phyloP scores from a whole-genome alignment of 1,140 invertebrate species.

The Vanessa atalanta region DNA sequence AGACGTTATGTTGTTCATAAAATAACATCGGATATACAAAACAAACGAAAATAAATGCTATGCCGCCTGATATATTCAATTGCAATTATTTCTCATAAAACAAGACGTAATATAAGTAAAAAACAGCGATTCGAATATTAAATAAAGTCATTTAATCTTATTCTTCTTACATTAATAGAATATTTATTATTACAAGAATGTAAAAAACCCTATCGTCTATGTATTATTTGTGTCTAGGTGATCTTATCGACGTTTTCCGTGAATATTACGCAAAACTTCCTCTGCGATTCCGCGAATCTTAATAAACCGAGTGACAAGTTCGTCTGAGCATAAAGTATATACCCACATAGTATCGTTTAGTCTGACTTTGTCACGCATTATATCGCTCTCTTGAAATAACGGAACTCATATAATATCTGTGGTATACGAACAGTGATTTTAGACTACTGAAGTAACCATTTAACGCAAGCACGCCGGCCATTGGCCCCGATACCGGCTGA shows the following conservation, averaged over 20 bases:
- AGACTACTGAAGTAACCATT: conserved; percentile 48
- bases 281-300: conserved; percentile 11
- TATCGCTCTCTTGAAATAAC: conserved; percentile 16
- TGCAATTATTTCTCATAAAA: not conserved
- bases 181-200: too few species aligned
- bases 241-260: conserved; percentile 20
- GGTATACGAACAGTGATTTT: conserved; percentile 19
- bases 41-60: conserved; percentile 6
- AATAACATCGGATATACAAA: conserved; percentile 2
- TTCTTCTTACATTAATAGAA: too few species aligned
- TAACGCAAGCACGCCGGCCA: conserved; percentile 52
- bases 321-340: not conserved
- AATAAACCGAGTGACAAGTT: conserved; percentile 7
- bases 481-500: conserved; percentile 51
- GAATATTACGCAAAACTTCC: conserved; percentile 11
- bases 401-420: conserved; percentile 2
- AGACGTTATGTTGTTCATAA: conserved; percentile 16
- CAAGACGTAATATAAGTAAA: not conserved
- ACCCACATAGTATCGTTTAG: not conserved
- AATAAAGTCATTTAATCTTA: not conserved
- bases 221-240: not conserved
- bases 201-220: not conserved
- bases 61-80: not conserved
- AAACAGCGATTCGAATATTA: not conserved
- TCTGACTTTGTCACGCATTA: not conserved